These are phyloP conservation scores for cat (Felis catus) DNA, from an alignment of 2,113 vertebrate genomes.

Conservation along the genomic window F.catus_Fca126_mat1.0 CM031420.1:54858501-54859000, in stretches of 20 bases:
- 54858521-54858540: background rate
- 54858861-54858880: background rate
- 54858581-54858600: background rate
- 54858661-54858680: background rate
- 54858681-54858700: background rate
- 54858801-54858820: background rate
- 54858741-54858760: background rate
- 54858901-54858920: too few relatives aligned
- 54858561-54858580: background rate
- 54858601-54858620: background rate
- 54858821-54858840: background rate
- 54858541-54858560: background rate
- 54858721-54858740: background rate
- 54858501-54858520: background rate
- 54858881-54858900: background rate
- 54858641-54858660: background rate
- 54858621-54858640: background rate
- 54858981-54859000: too few relatives aligned
- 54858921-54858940: too few relatives aligned
- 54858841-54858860: background rate
- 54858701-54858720: background rate
- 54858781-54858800: background rate
- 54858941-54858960: too few relatives aligned
- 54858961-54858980: too few relatives aligned
- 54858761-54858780: background rate